A percentile compares a stretch with the other conserved stretches of the same genome.
phyloP scores from a whole-genome alignment of 2,888 invertebrate genomes.

The Abrostola tripartita region DNA sequence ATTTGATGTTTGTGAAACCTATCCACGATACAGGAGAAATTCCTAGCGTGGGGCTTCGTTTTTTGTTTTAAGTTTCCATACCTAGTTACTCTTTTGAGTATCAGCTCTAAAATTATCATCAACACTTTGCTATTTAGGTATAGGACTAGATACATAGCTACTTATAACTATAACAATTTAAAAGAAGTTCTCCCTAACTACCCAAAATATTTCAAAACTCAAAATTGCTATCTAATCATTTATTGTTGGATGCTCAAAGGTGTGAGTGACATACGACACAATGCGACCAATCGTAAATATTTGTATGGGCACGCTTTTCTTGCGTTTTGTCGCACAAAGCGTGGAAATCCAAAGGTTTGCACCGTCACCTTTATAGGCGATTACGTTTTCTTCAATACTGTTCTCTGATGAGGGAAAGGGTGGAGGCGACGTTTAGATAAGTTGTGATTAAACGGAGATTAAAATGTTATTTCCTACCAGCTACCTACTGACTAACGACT shows the following conservation, averaged over 20 bases:
- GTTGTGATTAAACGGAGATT: too few relatives aligned
- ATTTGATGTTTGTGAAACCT: too few relatives aligned
- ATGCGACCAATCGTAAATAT: constrained; percentile 62
- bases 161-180: too few relatives aligned
- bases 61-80: too few relatives aligned
- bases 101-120: too few relatives aligned
- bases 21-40: too few relatives aligned
- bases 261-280: constrained; percentile 56
- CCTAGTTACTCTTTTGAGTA: too few relatives aligned
- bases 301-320: constrained; percentile 56
- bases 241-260: constrained; percentile 46
- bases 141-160: too few relatives aligned
- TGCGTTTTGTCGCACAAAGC: constrained; percentile 70
- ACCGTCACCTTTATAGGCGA: constrained; percentile 84
- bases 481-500: too few relatives aligned
- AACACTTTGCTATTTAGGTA: too few relatives aligned
- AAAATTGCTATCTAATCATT: constrained; percentile 6
- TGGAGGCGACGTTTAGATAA: constrained; percentile 54
- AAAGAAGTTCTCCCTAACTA: background rate
- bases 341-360: constrained; percentile 74
- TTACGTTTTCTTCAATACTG: constrained; percentile 85
- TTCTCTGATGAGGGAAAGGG: constrained; percentile 49
- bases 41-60: too few relatives aligned
- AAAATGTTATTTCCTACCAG: too few relatives aligned
- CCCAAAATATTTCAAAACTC: background rate